These are phyloP conservation scores for Drosophila neonasuta DNA, from an alignment of 2,888 invertebrate species.

Conservation along the genomic window DNA sequence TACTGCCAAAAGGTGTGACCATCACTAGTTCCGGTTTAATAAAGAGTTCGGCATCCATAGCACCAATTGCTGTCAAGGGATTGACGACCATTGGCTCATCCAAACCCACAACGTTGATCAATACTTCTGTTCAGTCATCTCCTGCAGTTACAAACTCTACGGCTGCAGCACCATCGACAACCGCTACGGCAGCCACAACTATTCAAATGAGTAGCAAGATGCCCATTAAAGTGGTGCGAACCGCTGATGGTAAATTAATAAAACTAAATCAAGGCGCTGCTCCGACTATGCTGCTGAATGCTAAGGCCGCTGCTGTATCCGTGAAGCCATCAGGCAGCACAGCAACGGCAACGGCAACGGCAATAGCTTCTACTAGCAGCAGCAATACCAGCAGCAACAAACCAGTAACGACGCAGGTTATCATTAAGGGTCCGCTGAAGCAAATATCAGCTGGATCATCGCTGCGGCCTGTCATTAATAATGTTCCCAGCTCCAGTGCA, in stretches of 20 bases:
- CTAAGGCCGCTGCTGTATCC: slow-evolving; percentile 40
- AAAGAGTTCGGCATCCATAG: slow-evolving; percentile 35
- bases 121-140: not conserved
- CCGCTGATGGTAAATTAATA: slow-evolving; percentile 66
- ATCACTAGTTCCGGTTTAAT: slow-evolving; percentile 47
- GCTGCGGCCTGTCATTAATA: slow-evolving; percentile 32
- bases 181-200: slow-evolving; percentile 2
- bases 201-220: slow-evolving; percentile 26
- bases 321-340: slow-evolving; percentile 8
- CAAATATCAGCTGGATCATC: slow-evolving; percentile 34
- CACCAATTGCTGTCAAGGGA: slow-evolving; percentile 44
- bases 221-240: slow-evolving; percentile 63
- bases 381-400: slow-evolving; percentile 35
- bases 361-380: slow-evolving; percentile 16
- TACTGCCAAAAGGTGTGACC: slow-evolving; percentile 57
- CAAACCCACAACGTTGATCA: slow-evolving; percentile 8
- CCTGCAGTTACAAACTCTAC: not conserved
- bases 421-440: slow-evolving; percentile 55
- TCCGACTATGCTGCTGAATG: slow-evolving; percentile 53
- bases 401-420: slow-evolving; percentile 46
- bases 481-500: slow-evolving; percentile 5
- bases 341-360: not conserved
- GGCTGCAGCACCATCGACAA: not conserved
- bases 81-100: slow-evolving; percentile 33
- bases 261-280: slow-evolving; percentile 56